Evolutionary conservation across 2,888 invertebrate species (phyloP).

Genomic region (Seira musarum): DNA sequence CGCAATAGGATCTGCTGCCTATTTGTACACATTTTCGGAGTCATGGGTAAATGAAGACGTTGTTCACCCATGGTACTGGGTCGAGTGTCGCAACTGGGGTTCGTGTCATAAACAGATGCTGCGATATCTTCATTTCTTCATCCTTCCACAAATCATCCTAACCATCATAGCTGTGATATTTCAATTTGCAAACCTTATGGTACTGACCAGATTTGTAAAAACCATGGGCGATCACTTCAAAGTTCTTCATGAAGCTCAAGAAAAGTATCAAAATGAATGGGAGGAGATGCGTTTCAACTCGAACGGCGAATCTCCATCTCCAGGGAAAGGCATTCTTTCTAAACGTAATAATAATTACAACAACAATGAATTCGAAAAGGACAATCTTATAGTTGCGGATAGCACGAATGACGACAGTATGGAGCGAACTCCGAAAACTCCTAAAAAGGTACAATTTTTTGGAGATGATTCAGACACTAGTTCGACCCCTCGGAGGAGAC

Average conservation of each 20-base stretch:
- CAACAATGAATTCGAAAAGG: neutral
- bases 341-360: neutral
- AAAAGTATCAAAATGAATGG: conserved; percentile 39
- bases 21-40: conserved; percentile 46
- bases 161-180: conserved; percentile 55
- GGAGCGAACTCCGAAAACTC: neutral
- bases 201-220: conserved; percentile 26
- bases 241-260: conserved; percentile 20
- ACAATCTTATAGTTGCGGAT: neutral
- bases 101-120: conserved; percentile 55
- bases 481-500: neutral
- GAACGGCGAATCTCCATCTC: neutral
- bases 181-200: conserved; percentile 27
- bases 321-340: neutral
- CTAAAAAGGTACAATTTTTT: conserved; percentile 16
- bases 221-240: conserved; percentile 30
- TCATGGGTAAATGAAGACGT: conserved; percentile 56
- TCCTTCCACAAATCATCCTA: conserved; percentile 62
- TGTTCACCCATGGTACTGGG: conserved; percentile 65
- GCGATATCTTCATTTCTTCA: conserved; percentile 58
- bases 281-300: conserved; percentile 19
- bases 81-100: conserved; percentile 53
- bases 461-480: neutral
- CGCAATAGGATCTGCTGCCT: conserved; percentile 56
- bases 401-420: neutral